Conservation (phyloP, 2,888 invertebrate genomes). For the Cataglyphis albicans region DNA sequence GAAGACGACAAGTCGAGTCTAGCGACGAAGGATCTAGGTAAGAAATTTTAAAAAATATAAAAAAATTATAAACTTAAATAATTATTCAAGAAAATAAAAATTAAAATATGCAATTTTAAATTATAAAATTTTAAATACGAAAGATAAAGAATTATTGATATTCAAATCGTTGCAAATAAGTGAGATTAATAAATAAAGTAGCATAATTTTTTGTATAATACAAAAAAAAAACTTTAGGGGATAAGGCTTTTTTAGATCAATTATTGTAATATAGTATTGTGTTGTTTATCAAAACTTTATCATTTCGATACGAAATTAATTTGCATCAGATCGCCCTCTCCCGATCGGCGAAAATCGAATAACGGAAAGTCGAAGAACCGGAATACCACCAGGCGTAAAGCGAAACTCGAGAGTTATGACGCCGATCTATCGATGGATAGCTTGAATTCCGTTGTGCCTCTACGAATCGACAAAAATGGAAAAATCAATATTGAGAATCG, state of each 20-base stretch:
- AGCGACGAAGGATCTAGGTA: constrained; percentile 86
- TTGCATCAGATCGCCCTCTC: constrained; percentile 81
- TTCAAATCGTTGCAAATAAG: background rate
- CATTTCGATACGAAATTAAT: background rate
- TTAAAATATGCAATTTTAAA: background rate
- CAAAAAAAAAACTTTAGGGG: background rate
- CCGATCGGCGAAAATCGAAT: constrained; percentile 78
- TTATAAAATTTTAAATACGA: background rate
- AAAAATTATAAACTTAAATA: background rate
- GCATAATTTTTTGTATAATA: background rate
- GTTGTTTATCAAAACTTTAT: background rate
- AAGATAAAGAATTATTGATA: background rate
- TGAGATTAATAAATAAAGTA: background rate
- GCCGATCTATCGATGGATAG: constrained; percentile 84
- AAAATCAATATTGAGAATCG: constrained; percentile 84
- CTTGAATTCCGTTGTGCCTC: constrained; percentile 85
- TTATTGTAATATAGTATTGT: background rate
- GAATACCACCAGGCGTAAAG: constrained; percentile 72
- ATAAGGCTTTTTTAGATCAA: background rate
- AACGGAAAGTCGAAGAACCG: constrained; percentile 77
- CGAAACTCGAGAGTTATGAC: constrained; percentile 80
- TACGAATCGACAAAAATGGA: constrained; percentile 87
- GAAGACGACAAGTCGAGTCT: constrained; percentile 87
- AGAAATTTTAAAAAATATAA: background rate
- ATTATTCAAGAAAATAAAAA: background rate